Evolutionary conservation across 2,797 vertebrate genomes (phyloP).

Genomic region (Capromys pilorides): DNA sequence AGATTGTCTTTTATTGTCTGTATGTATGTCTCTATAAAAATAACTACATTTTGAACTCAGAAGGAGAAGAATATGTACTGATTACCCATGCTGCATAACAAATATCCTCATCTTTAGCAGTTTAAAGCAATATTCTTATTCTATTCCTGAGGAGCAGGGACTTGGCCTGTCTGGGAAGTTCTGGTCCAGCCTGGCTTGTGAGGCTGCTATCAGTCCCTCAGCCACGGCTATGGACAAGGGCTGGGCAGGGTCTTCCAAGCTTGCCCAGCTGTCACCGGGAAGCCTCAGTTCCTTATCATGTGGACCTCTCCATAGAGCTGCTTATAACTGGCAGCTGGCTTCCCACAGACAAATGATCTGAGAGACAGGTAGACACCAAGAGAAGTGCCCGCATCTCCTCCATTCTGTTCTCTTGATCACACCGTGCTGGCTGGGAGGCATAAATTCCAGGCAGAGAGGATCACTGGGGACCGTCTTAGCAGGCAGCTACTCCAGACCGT

Average conservation of each 20-base stretch:
- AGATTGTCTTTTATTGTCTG: neutral
- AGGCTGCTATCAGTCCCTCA: neutral
- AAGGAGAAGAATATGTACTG: neutral
- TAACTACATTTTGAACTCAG: neutral
- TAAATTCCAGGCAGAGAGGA: neutral
- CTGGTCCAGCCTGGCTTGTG: neutral
- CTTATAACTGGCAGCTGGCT: neutral
- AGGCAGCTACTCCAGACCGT: neutral
- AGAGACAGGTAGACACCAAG: neutral
- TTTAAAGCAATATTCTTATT: neutral
- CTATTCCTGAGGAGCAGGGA: neutral
- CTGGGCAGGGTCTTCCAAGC: neutral
- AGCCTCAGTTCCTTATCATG: neutral
- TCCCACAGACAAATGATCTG: neutral
- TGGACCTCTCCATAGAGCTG: neutral
- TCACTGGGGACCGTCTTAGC: neutral
- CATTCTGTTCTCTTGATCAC: neutral
- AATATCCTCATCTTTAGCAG: neutral
- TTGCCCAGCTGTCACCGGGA: neutral
- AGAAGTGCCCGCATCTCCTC: neutral
- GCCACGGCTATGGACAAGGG: neutral
- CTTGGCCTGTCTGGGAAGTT: neutral
- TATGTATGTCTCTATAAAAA: neutral
- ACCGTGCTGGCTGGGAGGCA: neutral
- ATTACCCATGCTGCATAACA: constrained; percentile 9